Conservation (phyloP, 2,113 vertebrate species). For the Butorides virescens region DNA sequence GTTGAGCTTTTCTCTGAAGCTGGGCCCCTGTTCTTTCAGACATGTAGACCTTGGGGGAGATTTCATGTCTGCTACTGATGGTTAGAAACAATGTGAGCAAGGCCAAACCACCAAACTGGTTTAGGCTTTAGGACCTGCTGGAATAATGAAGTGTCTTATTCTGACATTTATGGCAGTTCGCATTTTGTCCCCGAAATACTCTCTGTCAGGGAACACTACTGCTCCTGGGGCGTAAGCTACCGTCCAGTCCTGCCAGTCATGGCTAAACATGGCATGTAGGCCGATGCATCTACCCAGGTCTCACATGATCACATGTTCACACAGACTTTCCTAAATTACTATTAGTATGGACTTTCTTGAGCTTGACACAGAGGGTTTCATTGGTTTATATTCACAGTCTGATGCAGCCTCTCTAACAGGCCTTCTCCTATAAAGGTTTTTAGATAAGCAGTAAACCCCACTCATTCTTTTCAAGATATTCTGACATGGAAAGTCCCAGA, state of each 20-base stretch:
- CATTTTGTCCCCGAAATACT: background rate
- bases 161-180: background rate
- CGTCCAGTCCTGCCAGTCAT: background rate
- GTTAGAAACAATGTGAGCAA: rapidly evolving
- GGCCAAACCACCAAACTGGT: background rate
- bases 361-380: background rate
- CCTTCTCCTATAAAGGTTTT: background rate
- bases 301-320: background rate
- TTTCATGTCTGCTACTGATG: background rate
- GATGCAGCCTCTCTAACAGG: background rate
- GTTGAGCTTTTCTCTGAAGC: background rate
- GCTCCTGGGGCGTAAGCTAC: background rate
- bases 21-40: background rate
- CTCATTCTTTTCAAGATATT: background rate
- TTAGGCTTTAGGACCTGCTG: background rate
- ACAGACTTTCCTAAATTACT: background rate
- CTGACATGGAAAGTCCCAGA: background rate
- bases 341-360: background rate
- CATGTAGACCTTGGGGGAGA: too few species aligned
- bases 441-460: background rate
- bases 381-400: background rate
- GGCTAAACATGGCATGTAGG: rapidly evolving
- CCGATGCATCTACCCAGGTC: background rate
- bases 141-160: background rate
- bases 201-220: background rate